phyloP scores from a whole-genome alignment of 92 coral and sea anemone species.

The Desmophyllum pertusum region DNA sequence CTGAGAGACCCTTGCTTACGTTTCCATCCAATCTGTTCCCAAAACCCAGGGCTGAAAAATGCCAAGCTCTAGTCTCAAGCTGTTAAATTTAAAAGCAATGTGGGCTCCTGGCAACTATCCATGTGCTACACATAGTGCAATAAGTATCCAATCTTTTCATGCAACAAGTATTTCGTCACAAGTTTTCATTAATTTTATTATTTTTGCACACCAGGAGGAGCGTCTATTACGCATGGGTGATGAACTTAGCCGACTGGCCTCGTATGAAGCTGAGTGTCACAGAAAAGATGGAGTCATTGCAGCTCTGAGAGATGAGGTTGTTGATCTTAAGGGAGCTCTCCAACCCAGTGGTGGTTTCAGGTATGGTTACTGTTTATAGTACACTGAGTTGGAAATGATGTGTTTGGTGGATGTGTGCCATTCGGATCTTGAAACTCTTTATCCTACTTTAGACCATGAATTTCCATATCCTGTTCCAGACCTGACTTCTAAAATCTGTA shows the following conservation, averaged over 20 bases:
- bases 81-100: too few species aligned
- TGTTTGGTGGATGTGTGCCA: not conserved
- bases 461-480: not conserved
- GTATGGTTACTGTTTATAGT: conserved; percentile 12
- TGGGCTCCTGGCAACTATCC: too few species aligned
- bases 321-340: conserved; percentile 71
- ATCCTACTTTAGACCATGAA: not conserved
- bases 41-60: too few species aligned
- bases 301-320: conserved; percentile 83
- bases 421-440: not conserved
- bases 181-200: not conserved
- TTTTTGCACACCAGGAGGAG: conserved; percentile 60
- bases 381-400: not conserved
- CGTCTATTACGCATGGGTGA: conserved; percentile 94
- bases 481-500: not conserved
- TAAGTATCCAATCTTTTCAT: too few species aligned
- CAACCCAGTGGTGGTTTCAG: conserved; percentile 62
- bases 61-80: too few species aligned
- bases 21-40: too few species aligned
- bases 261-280: conserved; percentile 91
- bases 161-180: not conserved
- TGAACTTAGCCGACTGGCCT: conserved; percentile 92
- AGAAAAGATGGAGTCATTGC: conserved; percentile 93
- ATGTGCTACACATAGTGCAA: too few species aligned
- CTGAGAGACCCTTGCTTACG: too few species aligned